Base-by-base conservation (phyloP, 2,888 invertebrate species). In the Volucella inanis region DNA sequence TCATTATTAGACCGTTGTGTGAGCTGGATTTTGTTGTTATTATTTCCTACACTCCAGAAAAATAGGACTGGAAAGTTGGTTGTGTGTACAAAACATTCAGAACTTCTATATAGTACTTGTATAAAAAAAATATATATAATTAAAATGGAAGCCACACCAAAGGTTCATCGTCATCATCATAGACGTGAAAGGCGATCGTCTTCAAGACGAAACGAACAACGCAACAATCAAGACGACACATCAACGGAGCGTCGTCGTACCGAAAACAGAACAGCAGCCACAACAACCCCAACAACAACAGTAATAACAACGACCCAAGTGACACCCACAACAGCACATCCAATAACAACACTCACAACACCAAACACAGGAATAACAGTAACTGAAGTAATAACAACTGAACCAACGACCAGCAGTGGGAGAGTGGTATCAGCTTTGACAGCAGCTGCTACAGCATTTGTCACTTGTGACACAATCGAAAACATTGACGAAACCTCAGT, bases 81-180 rank as follows among this genome's bases (percentile, higher is more conserved):
- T 52, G 39, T 15, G 54, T n/a, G 39, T 43, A 15, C 62, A 62
- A 22, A 22, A 22, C 1, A 3, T 3, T 22, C 4, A 1, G 3
- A 3, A 22, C 1, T 4, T 22, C 1, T 22, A 22, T 22, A 22
- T n/a, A n/a, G n/a, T n/a, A n/a, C n/a, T n/a, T n/a, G n/a, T n/a
- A 52, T 39, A 61, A 45, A 71, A 39, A 3, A 39, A 83, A 18
- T 1, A 18, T 18, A 18, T 18, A 22, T 22, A 22, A 22, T 22
- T 68, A 87, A 77, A 61, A 92, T 92, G 92, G 92, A 92, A 88
- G 89, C 89, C 71, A 89, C 90, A 87, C 91, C 92, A 87, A 92
- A 92, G 89, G 91, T 92, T 88, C 92, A 92, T 89, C 91, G 91
- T 78, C 91, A 91, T 88, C 91, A 91, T 81, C 91, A 90, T 87